Conservation (phyloP, 2,888 invertebrate species). For the Drosophila niveifrons region DNA sequence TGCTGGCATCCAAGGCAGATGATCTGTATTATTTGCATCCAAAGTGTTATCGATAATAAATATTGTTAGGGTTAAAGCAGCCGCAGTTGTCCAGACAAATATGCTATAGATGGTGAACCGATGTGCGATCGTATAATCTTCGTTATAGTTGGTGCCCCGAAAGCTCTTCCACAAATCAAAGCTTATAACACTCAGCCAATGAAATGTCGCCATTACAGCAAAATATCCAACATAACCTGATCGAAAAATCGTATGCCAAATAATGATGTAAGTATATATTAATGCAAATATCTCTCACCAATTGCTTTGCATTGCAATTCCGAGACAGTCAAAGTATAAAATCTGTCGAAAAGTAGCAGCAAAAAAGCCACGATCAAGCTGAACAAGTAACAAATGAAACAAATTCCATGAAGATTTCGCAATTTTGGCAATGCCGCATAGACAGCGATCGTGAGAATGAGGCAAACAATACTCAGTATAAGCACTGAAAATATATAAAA, state of each 20-base stretch:
- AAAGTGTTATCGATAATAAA: constrained; percentile 74
- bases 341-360: constrained; percentile 9
- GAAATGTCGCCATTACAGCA: constrained; percentile 91
- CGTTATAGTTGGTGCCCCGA: constrained; percentile 42
- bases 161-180: constrained; percentile 91
- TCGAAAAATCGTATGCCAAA: background rate
- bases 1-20: constrained; percentile 84
- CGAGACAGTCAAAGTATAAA: accelerated
- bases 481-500: constrained; percentile 86
- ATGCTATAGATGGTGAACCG: constrained; percentile 75
- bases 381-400: constrained; percentile 41
- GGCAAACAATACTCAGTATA: constrained; percentile 89
- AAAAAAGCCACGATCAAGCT: constrained; percentile 20
- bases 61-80: constrained; percentile 60
- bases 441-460: constrained; percentile 87
- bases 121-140: constrained; percentile 57
- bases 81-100: constrained; percentile 81
- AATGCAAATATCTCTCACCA: constrained; percentile 19
- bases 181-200: constrained; percentile 95
- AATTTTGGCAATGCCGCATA: constrained; percentile 34
- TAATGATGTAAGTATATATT: background rate
- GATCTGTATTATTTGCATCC: constrained; percentile 10
- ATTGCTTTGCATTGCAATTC: background rate
- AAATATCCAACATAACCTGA: constrained; percentile 86
- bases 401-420: constrained; percentile 35